A percentile compares a stretch with the other conserved stretches of the same genome.
Conservation (phyloP, 2,888 invertebrate species). For the Ormyrus nitidulus region DNA sequence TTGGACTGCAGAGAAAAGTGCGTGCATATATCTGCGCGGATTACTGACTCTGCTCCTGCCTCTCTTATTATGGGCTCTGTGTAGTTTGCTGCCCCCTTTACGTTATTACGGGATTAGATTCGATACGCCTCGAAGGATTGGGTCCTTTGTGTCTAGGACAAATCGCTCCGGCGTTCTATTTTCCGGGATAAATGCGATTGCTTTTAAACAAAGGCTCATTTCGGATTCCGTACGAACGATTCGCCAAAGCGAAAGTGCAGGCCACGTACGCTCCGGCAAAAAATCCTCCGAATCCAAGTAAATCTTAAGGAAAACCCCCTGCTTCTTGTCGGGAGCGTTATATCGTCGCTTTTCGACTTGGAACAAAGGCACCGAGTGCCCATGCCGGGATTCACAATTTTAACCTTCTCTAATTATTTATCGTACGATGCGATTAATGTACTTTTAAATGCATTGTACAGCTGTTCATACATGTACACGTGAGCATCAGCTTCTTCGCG, state of each 20-base stretch:
- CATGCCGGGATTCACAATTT: too few species aligned
- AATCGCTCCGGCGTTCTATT: slow-evolving; percentile 45
- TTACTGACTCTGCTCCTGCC: slow-evolving; percentile 16
- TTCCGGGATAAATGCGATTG: slow-evolving; percentile 55
- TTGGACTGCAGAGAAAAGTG: neutral
- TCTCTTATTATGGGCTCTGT: slow-evolving; percentile 43
- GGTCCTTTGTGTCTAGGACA: slow-evolving; percentile 50
- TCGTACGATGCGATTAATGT: too few species aligned
- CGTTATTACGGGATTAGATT: slow-evolving; percentile 56
- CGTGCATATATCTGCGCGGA: neutral
- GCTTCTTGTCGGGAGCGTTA: slow-evolving; percentile 1
- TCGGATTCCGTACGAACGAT: slow-evolving; percentile 48
- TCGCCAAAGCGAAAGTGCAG: slow-evolving; percentile 18
- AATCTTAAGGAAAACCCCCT: slow-evolving; percentile 38
- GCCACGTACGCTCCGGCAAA: slow-evolving; percentile 36
- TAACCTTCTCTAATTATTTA: too few species aligned
- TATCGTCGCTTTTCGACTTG: slow-evolving; percentile 13
- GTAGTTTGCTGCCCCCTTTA: slow-evolving; percentile 30
- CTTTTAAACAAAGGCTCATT: slow-evolving; percentile 58
- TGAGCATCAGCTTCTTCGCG: too few species aligned
- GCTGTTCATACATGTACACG: too few species aligned
- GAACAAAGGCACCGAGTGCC: slow-evolving; percentile 19
- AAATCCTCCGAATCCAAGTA: slow-evolving; percentile 54
- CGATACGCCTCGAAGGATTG: slow-evolving; percentile 52
- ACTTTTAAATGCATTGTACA: too few species aligned